Conservation (phyloP, 2,113 vertebrate genomes). For the Mugil cephalus region DNA sequence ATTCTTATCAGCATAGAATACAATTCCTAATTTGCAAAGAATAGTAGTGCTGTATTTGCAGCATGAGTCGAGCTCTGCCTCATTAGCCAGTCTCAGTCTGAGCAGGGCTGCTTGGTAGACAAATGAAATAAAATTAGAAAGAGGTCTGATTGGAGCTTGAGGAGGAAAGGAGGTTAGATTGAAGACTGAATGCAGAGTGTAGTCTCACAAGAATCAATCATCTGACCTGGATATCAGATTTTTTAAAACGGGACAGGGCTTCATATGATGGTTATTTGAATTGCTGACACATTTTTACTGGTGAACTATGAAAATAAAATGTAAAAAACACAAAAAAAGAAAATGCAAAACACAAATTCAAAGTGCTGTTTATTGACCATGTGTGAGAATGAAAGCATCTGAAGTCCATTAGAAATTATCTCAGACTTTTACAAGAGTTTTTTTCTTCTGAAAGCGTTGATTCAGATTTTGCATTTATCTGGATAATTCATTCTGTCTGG, state of each 20-base stretch:
- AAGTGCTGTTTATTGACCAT: neutral
- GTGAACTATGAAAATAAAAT: too few relatives aligned
- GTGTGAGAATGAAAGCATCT: too few relatives aligned
- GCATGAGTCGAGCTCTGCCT: conserved; percentile 29
- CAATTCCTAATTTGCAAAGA: conserved; percentile 80
- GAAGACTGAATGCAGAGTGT: neutral
- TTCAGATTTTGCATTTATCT: too few relatives aligned
- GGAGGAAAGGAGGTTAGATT: conserved; percentile 11
- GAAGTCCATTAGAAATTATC: too few relatives aligned
- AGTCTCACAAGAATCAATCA: neutral
- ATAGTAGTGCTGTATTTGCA: conserved; percentile 39
- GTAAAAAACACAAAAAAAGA: neutral
- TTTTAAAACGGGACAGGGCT: neutral
- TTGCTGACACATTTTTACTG: too few relatives aligned
- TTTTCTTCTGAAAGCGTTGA: too few relatives aligned
- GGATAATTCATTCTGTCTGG: too few relatives aligned
- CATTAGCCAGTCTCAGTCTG: conserved; percentile 45
- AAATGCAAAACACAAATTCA: neutral
- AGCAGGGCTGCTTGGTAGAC: conserved; percentile 29
- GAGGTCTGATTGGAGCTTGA: conserved; percentile 4
- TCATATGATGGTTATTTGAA: neutral
- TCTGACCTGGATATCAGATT: neutral
- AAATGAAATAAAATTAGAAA: conserved; percentile 47
- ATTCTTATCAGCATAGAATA: conserved; percentile 77
- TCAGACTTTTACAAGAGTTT: too few relatives aligned